Percentiles rank a stretch among this genome's conserved stretches.
Evolutionary conservation across 2,113 vertebrate genomes (phyloP).

Genomic region (Megaceryle torquata): DNA sequence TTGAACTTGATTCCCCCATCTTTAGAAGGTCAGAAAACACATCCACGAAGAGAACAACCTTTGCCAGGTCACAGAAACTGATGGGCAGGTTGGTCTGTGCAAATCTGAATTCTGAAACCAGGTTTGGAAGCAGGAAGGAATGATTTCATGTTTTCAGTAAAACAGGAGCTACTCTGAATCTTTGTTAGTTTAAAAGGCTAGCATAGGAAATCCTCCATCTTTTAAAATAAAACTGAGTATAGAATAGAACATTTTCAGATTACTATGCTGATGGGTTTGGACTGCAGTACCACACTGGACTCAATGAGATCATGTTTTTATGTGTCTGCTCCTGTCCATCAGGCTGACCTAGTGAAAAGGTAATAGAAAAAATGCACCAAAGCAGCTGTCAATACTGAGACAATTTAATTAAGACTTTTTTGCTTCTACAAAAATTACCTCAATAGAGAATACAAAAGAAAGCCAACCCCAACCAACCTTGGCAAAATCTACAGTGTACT

Average conservation of each 20-base stretch:
- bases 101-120: background rate
- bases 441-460: background rate
- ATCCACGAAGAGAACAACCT: background rate
- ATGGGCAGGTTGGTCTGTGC: background rate
- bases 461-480: background rate
- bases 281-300: background rate
- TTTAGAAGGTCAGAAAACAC: conserved; percentile 23
- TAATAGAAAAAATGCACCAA: background rate
- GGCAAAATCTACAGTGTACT: background rate
- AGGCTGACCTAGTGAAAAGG: background rate
- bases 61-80: background rate
- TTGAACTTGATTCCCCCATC: background rate
- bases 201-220: background rate
- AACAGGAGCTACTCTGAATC: background rate
- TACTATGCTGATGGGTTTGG: background rate
- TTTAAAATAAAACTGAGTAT: background rate
- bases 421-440: background rate
- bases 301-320: background rate
- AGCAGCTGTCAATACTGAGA: background rate
- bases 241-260: background rate
- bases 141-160: background rate
- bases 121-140: background rate
- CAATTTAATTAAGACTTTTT: background rate
- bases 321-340: background rate
- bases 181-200: background rate